Evolutionary conservation across 2,888 invertebrate species (phyloP), one percentile per base, ranked within the genome.

Genomic region (Spatulosminthurus flaviceps): DNA sequence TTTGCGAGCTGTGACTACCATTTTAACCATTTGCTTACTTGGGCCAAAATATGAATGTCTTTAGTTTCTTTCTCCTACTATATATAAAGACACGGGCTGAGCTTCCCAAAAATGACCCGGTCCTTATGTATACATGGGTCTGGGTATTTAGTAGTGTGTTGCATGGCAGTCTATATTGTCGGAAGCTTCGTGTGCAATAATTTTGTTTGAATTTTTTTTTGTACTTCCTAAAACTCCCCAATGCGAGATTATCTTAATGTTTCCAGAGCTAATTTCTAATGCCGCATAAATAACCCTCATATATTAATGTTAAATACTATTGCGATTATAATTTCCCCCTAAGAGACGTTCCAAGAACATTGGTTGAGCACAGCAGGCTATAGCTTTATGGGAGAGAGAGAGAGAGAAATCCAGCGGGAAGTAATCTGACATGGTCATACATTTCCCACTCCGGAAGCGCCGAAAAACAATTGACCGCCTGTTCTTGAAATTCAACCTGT

Each of bases 381-480:
- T 41, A 5, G 5, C 19, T 51, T 70, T n/a, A 41, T 2, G 19
- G n/a, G n/a, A n/a, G n/a, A n/a, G n/a, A n/a, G 34, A 28, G 70
- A 29, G 60, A 28, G 64, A 66, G n/a, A 70, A 76, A 76, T 79
- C 66, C 70, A 66, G 66, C 34, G 61, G 79, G 79, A 79, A 79
- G 76, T 74, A 74, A 76, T 79, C 75, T 79, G 79, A 79, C 79
- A 79, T 75, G 79, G 79, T 60, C 21, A 79, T 76, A 70, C 79
- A 79, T 79, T 61, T 41, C 60, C 41, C 28, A 24, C 41, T 60
- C 64, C 78, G 78, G 78, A 78, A 78, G 78, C 64, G 43, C 21
- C 21, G 61, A 41, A 67, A 76, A 76, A 76, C 76, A 76, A 76
- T 76, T 76, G 76, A 66, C 76, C 76, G 76, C 67, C 76, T 76